Evolutionary conservation across 2,888 invertebrate species (phyloP), one percentile per base, ranked within the genome.

Genomic region (Thera obeliscata): DNA sequence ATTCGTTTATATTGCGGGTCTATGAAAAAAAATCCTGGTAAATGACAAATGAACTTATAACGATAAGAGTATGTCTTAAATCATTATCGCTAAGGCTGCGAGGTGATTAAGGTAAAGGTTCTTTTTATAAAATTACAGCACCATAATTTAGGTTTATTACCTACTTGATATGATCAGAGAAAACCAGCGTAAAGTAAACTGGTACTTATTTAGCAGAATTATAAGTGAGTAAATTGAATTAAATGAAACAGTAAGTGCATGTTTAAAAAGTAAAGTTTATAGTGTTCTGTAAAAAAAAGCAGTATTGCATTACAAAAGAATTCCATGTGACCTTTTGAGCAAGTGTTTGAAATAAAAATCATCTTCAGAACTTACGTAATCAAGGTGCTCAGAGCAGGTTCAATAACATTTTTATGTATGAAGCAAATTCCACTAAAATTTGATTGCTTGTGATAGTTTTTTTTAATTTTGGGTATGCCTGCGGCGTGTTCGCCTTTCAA

Each of bases 251-350:
- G 9, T 7, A 7, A 7, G 38, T 41, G 4, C 41, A 41, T 56
- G 41, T 12, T 38, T 56, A 7, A 56, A 22, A 41, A 56, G 43
- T 11, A 41, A 60, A 59, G 50, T 12, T 11, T 12, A 61, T 55
- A 55, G 33, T 36, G 46, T 55, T 48, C 12, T 22, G 22, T 22
- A 22, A 22, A 8, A 7, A 5, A 35, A 61, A 55, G 38, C 6
- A 43, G 11, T 64, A 38, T 63, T 50, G 12, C 58, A 48, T 22
- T 11, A 64, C 54, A 54, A 64, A 64, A 52, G 57, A 64, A 64
- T 64, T 48, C 48, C 58, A 52, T 41, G 46, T 56, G 64, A 64
- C 52, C 63, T 52, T 57, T 64, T 35, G 52, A 54, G 58, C 46
- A 64, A 59, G 57, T 35, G 22, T 38, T 59, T 58, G 54, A 46